A percentile compares a stretch with the other conserved stretches of the same genome.
phyloP scores from a whole-genome alignment of 2,888 invertebrate species.

The Drosophila hawaiiensis region DNA sequence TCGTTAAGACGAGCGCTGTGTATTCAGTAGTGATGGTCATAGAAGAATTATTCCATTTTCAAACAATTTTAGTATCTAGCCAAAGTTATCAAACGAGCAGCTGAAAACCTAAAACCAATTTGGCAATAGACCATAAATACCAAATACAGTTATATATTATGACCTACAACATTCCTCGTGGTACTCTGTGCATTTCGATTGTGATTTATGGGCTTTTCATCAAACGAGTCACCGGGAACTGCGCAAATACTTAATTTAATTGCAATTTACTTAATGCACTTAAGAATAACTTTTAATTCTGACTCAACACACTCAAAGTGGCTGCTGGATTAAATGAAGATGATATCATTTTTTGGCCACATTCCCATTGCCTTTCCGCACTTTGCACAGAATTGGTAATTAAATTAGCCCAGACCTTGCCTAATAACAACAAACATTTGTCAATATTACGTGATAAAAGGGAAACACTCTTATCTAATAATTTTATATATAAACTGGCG shows the following conservation, averaged over 20 bases:
- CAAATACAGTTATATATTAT: conserved; percentile 25
- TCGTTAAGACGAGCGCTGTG: neutral
- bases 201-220: conserved; percentile 22
- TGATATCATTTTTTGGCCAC: conserved; percentile 18
- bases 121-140: conserved; percentile 39
- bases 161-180: neutral
- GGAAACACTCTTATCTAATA: conserved; percentile 35
- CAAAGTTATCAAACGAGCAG: neutral
- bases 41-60: neutral
- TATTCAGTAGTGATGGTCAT: neutral
- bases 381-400: neutral
- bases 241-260: conserved; percentile 11
- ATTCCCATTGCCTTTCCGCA: too few species aligned
- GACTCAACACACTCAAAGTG: neutral
- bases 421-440: conserved; percentile 19
- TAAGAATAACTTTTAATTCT: conserved; percentile 1
- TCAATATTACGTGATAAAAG: conserved; percentile 30
- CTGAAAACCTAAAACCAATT: conserved; percentile 50
- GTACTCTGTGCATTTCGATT: neutral
- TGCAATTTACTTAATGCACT: conserved; percentile 21
- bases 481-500: conserved; percentile 7
- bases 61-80: neutral
- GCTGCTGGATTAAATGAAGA: neutral
- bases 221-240: conserved; percentile 1
- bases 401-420: conserved; percentile 33